Evolutionary conservation across 64 coral and sea anemone genomes (phyloP), one percentile per base, ranked within the genome.

Genomic region (Stichodactyla mertensii): DNA sequence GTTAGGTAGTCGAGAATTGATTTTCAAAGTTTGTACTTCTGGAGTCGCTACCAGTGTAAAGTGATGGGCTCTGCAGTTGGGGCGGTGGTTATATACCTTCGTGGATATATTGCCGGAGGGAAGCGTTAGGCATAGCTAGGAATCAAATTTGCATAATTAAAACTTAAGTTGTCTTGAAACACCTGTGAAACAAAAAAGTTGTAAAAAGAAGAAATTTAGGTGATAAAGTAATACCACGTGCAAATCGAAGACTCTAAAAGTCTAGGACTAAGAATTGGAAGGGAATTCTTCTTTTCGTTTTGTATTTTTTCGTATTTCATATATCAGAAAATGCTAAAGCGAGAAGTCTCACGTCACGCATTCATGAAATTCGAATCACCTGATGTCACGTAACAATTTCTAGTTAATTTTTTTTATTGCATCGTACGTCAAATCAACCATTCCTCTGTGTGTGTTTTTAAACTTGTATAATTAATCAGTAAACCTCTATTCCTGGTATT

Each of bases 171-270:
- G 56, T 31, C 69, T 10, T 22, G 26, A 27, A 13, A 23, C 69
- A 74, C 69, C 69, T 74, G 69, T 74, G 69, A 74, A 74, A 74
- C 69, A 74, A 74, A 27, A 74, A n/a, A 71, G 4, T 71, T 27
- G 0, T 74, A 27, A 31, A 74, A 74, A 74, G 22, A 74, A 74
- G 69, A 74, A 36, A 74, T 31, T 27, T 31, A 0, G 7, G 12
- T 31, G 23, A 36, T 11, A 74, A 31, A 74, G 16, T 45, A 27
- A 27, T 12, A 27, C 69, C 24, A 36, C 24, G 12, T 74, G 26
- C 6, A 31, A 26, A 0, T 74, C 8, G n/a, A 24, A 23, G 10
- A 11, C 56, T 58, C 56, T 58, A 9, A 11, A 15, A 11, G 14
- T 15, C 14, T 15, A 58, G 56, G 8, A 58, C 56, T 15, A 26